Evolutionary conservation across 1,140 invertebrate species (phyloP).

Genomic region (Bombus cullumanus): DNA sequence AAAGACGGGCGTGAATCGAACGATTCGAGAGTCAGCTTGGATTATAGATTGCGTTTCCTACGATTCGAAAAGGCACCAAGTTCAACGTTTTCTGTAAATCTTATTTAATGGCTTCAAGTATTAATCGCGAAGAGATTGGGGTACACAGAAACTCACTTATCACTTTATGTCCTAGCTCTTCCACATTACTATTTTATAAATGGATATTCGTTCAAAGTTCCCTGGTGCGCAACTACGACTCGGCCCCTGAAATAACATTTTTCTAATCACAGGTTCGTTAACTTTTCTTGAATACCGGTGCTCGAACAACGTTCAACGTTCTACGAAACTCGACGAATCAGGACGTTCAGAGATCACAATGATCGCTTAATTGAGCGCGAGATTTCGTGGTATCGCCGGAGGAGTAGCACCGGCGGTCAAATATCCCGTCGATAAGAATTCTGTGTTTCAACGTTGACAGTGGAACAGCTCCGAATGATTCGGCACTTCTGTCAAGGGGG

Average conservation of each 20-base stretch:
- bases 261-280: neutral
- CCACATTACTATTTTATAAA: too few relatives aligned
- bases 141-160: neutral
- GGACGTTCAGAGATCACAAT: constrained; percentile 53
- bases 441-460: constrained; percentile 66
- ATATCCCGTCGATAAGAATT: constrained; percentile 54
- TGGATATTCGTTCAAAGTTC: neutral
- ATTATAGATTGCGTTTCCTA: neutral
- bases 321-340: constrained; percentile 7
- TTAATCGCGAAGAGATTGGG: neutral
- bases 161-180: too few relatives aligned
- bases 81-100: constrained; percentile 29
- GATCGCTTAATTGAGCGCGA: constrained; percentile 63
- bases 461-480: constrained; percentile 60
- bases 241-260: neutral
- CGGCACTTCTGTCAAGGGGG: constrained; percentile 57
- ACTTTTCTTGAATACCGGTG: neutral
- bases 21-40: neutral
- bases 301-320: neutral
- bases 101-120: constrained; percentile 7
- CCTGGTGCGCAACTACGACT: too few relatives aligned
- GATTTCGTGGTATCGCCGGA: constrained; percentile 50
- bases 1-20: constrained; percentile 17
- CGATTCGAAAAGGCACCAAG: neutral
- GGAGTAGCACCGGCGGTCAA: constrained; percentile 8